Conservation (phyloP, 1,140 invertebrate genomes). For the Euura lappo region DNA sequence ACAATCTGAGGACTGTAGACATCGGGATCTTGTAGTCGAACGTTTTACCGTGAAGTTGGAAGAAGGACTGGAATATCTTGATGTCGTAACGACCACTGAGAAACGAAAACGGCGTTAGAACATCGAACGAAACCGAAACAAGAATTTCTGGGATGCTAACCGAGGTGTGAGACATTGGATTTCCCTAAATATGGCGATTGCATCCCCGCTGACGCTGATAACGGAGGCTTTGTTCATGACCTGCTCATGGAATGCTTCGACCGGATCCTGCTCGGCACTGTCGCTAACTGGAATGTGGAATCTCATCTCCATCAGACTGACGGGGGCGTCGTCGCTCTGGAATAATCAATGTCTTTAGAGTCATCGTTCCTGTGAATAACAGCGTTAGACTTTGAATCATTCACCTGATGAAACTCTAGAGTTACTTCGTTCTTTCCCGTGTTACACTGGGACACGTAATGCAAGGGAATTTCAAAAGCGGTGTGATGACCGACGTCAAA, state of each 20-base stretch:
- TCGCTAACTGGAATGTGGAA: slow-evolving; percentile 95
- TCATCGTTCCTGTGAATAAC: slow-evolving; percentile 1
- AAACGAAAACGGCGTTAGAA: slow-evolving; percentile 37
- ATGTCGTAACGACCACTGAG: slow-evolving; percentile 98
- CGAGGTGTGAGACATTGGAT: slow-evolving; percentile 98
- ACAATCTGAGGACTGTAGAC: slow-evolving; percentile 92
- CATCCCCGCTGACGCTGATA: slow-evolving; percentile 96
- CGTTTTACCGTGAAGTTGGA: slow-evolving; percentile 99
- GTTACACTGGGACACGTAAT: slow-evolving; percentile 94
- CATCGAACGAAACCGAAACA: not conserved
- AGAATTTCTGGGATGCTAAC: slow-evolving; percentile 57
- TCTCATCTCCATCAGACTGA: slow-evolving; percentile 96
- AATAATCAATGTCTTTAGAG: slow-evolving; percentile 27
- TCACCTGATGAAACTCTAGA: slow-evolving; percentile 94
- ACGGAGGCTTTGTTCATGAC: slow-evolving; percentile 98
- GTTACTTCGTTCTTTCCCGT: slow-evolving; percentile 99
- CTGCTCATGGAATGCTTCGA: slow-evolving; percentile 94
- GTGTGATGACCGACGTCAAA: slow-evolving; percentile 91
- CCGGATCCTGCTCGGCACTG: slow-evolving; percentile 85
- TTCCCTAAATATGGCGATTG: slow-evolving; percentile 96
- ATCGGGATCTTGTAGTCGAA: slow-evolving; percentile 99
- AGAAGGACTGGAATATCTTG: slow-evolving; percentile 96
- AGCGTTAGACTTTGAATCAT: not conserved
- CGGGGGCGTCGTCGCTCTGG: slow-evolving; percentile 96
- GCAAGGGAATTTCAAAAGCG: slow-evolving; percentile 96